Conservation (phyloP, 2,113 vertebrate species). For the Plectropomus leopardus region DNA sequence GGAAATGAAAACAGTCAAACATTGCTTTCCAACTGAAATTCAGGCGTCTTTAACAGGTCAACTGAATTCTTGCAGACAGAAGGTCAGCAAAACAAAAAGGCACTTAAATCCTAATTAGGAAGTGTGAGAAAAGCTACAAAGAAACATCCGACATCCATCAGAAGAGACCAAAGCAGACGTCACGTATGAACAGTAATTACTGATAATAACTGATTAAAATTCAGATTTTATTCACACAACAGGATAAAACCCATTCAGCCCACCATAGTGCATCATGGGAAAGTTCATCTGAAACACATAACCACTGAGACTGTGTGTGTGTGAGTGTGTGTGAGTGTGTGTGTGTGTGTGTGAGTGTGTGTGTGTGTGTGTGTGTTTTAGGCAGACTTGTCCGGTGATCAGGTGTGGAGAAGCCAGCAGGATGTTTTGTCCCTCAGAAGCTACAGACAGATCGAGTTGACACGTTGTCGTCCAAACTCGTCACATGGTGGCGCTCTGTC, state of each 20-base stretch:
- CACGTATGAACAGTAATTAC: not conserved
- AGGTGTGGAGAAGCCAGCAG: conserved; percentile 47
- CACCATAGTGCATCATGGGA: conserved; percentile 40
- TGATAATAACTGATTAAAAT: not conserved
- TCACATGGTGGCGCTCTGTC: too few species aligned
- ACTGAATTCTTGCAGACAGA: too few species aligned
- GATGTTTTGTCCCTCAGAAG: conserved; percentile 42
- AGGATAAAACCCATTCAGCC: conserved; percentile 13
- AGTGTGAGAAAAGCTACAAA: too few species aligned
- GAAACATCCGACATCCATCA: too few species aligned
- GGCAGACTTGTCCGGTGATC: conserved; percentile 15
- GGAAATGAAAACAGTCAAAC: too few species aligned
- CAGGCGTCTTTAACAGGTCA: too few species aligned
- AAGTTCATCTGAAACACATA: conserved; percentile 17
- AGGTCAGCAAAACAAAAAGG: too few species aligned
- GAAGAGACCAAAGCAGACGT: not conserved
- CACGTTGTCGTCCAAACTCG: too few species aligned
- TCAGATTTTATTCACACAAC: not conserved
- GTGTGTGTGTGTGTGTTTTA: conserved; percentile 4
- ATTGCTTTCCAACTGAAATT: too few species aligned
- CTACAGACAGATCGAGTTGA: conserved; percentile 34
- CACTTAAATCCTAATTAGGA: too few species aligned
- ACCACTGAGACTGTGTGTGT: too few species aligned
- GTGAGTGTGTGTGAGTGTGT: conserved; percentile 23
- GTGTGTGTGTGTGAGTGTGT: conserved; percentile 26